Evolutionary conservation across 2,113 vertebrate genomes (phyloP).

Genomic region (Otolemur garnettii): DNA sequence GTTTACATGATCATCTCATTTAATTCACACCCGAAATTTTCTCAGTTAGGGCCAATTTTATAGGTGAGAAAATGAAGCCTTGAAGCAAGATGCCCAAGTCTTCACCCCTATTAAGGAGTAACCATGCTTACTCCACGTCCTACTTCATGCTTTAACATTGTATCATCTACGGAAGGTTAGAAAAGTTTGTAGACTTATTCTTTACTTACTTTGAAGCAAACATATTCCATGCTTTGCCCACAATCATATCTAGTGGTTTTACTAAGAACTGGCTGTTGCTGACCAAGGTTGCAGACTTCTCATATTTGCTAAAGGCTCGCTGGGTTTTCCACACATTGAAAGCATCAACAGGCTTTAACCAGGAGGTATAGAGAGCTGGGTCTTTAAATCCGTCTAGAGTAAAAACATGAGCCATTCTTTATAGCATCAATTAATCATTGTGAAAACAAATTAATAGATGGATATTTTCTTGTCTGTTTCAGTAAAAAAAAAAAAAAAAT

Average conservation of each 20-base stretch:
- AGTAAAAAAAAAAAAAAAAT: not conserved
- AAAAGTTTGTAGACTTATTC: not conserved
- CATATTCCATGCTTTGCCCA: slow-evolving; percentile 98
- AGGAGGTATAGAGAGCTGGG: slow-evolving; percentile 92
- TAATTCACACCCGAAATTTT: not conserved
- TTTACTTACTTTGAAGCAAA: slow-evolving; percentile 96
- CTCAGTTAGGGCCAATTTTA: not conserved
- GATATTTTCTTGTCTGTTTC: not conserved
- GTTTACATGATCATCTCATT: not conserved
- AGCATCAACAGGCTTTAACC: slow-evolving; percentile 90
- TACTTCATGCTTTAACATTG: not conserved
- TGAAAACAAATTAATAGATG: not conserved
- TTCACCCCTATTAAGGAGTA: not conserved
- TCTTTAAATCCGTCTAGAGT: slow-evolving; percentile 92
- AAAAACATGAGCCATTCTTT: slow-evolving; percentile 57
- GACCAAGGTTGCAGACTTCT: slow-evolving; percentile 94
- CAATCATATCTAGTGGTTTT: slow-evolving; percentile 92
- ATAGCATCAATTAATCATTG: not conserved
- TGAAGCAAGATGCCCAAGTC: not conserved
- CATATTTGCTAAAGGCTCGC: slow-evolving; percentile 94
- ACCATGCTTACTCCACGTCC: not conserved
- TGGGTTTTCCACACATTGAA: slow-evolving; percentile 92
- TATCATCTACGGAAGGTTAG: not conserved
- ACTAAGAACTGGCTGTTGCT: slow-evolving; percentile 97
- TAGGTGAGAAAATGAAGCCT: not conserved